A percentile compares a stretch with the other conserved stretches of the same genome.
phyloP scores from a whole-genome alignment of 2,113 vertebrate genomes.

The Megaceryle maxima region DNA sequence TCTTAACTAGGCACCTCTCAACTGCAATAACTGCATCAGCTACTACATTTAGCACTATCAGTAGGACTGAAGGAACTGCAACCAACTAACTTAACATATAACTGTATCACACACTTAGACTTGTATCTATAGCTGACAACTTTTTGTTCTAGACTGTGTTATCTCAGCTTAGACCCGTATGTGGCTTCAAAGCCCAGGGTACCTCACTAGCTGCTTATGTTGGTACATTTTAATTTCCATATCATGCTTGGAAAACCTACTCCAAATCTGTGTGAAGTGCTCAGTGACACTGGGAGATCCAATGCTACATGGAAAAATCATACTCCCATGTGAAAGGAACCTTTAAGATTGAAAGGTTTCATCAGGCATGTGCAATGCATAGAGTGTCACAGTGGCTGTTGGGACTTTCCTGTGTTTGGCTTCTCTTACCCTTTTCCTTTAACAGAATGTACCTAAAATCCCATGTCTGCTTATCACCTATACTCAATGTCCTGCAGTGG shows the following conservation, averaged over 20 bases:
- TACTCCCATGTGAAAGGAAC: rapidly evolving
- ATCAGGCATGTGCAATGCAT: background rate
- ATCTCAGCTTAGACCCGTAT: background rate
- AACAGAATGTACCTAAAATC: background rate
- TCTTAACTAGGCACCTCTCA: background rate
- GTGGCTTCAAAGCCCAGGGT: background rate
- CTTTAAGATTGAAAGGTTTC: background rate
- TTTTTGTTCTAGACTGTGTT: background rate
- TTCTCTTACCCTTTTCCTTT: background rate
- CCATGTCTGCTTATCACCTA: background rate
- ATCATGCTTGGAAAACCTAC: background rate
- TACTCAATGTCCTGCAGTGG: background rate
- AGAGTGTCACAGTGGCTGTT: rapidly evolving
- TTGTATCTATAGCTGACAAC: background rate
- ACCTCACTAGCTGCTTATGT: background rate
- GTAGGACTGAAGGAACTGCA: background rate
- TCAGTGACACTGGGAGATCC: background rate
- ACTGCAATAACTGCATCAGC: background rate
- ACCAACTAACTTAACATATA: background rate
- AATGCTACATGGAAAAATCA: background rate
- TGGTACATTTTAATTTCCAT: background rate
- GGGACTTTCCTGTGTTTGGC: background rate
- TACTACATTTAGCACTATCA: background rate
- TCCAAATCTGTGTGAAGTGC: background rate
- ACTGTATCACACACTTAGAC: background rate